These are phyloP conservation scores for Syrista parreyssii DNA, from an alignment of 2,888 invertebrate species.

Conservation along the genomic window DNA sequence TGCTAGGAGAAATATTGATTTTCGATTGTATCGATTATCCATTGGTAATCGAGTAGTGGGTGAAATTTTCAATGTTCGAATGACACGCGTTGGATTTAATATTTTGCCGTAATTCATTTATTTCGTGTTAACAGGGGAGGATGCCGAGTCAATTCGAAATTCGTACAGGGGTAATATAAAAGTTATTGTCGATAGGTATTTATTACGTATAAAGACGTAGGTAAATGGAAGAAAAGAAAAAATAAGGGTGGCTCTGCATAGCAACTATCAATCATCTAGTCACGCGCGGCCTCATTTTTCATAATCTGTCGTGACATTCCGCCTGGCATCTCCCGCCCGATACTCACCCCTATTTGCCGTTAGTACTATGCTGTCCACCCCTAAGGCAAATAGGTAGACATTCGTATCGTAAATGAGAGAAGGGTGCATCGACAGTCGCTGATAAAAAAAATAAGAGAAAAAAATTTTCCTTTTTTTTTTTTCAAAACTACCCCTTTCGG, in stretches of 20 bases:
- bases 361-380: neutral
- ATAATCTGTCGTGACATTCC: constrained; percentile 14
- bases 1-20: too few relatives aligned
- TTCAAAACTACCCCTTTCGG: neutral
- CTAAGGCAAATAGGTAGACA: neutral
- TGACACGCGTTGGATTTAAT: neutral
- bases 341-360: neutral
- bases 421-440: neutral
- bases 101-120: neutral
- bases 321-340: neutral
- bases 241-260: neutral
- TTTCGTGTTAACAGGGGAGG: neutral
- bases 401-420: neutral
- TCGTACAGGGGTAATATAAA: neutral
- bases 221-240: neutral
- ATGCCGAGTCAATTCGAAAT: neutral
- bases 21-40: neutral
- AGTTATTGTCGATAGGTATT: neutral
- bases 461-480: neutral
- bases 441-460: neutral
- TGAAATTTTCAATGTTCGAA: too few relatives aligned
- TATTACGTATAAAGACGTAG: neutral
- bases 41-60: too few relatives aligned
- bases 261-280: constrained; percentile 6
- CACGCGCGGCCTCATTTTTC: constrained; percentile 18